A percentile compares a stretch with the other conserved stretches of the same genome.
These are phyloP conservation scores for Scelioninae gen. 2 DNA, from an alignment of 2,888 invertebrate species.

Conservation along the genomic window DNA sequence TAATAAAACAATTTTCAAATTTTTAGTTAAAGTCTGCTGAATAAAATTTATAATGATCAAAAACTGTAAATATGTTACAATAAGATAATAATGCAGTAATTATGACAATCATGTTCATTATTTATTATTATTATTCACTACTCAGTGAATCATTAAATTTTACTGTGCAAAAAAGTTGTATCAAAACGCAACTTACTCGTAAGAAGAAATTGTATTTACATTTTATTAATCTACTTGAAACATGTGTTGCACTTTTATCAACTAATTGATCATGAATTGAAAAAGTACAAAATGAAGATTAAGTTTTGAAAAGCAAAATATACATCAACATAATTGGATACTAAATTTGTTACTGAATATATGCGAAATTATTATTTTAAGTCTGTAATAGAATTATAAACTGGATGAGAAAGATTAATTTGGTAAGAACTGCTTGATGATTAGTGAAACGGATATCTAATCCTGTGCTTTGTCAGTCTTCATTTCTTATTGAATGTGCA, in stretches of 20 bases:
- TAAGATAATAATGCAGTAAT: too few relatives aligned
- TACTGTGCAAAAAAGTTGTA: conserved; percentile 50
- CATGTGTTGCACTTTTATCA: too few relatives aligned
- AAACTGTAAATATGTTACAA: too few relatives aligned
- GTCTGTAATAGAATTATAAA: conserved; percentile 55
- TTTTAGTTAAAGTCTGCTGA: too few relatives aligned
- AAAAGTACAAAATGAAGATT: conserved; percentile 47
- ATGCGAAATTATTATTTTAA: conserved; percentile 39
- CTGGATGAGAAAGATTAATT: conserved; percentile 26
- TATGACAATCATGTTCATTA: too few relatives aligned
- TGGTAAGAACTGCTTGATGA: conserved; percentile 5
- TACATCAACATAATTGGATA: conserved; percentile 48
- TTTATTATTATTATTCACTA: too few relatives aligned
- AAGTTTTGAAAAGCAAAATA: conserved; percentile 43
- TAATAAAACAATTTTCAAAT: too few relatives aligned
- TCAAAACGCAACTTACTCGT: too few relatives aligned
- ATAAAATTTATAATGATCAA: too few relatives aligned
- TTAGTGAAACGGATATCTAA: conserved; percentile 7
- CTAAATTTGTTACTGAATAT: conserved; percentile 43
- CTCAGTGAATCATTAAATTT: conserved; percentile 22
- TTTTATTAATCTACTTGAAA: too few relatives aligned
- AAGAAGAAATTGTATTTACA: too few relatives aligned
- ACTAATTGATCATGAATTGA: conserved; percentile 49
- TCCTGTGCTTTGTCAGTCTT: too few relatives aligned
- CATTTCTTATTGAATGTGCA: conserved; percentile 30